phyloP scores from a whole-genome alignment of 2,888 invertebrate species.

The Oscheius sp. region DNA sequence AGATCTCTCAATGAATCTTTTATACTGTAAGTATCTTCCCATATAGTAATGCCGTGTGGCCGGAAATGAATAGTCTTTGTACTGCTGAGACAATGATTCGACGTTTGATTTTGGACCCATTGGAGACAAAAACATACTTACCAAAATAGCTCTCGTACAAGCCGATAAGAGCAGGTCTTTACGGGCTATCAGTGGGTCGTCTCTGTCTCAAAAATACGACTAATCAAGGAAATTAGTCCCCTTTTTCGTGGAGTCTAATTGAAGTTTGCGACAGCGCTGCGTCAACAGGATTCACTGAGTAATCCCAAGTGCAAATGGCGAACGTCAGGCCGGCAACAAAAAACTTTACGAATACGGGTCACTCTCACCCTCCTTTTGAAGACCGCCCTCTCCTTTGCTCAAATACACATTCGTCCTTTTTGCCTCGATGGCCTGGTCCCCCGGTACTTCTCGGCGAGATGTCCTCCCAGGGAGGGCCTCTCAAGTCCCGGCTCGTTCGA shows the following conservation, averaged over 20 bases:
- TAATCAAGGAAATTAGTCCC: neutral
- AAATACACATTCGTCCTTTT: neutral
- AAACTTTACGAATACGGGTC: constrained; percentile 7
- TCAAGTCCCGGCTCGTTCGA: constrained; percentile 15
- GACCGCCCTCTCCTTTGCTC: neutral
- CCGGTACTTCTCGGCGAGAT: neutral
- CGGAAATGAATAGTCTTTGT: no score
- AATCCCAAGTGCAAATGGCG: constrained; percentile 20
- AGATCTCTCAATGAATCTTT: no score
- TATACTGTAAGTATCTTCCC: no score
- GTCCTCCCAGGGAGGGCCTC: constrained; percentile 16
- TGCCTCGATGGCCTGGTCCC: neutral
- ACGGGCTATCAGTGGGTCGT: no score
- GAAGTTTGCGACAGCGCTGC: constrained; percentile 4
- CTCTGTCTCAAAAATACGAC: no score
- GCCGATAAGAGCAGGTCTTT: no score
- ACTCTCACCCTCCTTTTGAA: neutral
- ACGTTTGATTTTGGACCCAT: no score
- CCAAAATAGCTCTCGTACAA: no score
- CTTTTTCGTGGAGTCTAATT: neutral
- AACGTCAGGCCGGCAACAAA: neutral
- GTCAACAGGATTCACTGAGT: constrained; percentile 29
- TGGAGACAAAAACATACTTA: no score
- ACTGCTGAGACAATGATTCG: no score
- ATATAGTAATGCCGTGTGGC: no score